Percentiles rank a stretch among this genome's conserved stretches.
These are phyloP conservation scores for Glyptemys insculpta DNA, from an alignment of 2,797 vertebrate species.

Conservation along the genomic window DNA sequence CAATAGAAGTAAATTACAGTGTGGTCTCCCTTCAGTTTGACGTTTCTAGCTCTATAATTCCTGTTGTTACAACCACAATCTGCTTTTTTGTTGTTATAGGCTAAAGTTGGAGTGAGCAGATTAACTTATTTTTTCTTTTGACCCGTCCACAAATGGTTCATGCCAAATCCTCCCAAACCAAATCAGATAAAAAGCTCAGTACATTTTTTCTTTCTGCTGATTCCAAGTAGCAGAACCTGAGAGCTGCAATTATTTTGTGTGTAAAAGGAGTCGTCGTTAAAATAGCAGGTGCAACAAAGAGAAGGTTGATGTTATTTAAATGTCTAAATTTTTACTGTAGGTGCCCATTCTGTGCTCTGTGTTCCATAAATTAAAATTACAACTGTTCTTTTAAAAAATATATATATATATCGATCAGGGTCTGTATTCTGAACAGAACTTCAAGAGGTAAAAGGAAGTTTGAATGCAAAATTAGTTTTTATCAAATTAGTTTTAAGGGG, in stretches of 20 bases:
- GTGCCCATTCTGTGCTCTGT: background rate
- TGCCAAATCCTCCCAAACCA: conserved; percentile 28
- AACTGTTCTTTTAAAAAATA: background rate
- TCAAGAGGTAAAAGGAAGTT: background rate
- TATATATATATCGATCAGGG: background rate
- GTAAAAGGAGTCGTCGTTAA: background rate
- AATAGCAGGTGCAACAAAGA: background rate
- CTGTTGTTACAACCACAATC: background rate
- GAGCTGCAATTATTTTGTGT: background rate
- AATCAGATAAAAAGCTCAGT: conserved; percentile 26
- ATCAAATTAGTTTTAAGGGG: background rate
- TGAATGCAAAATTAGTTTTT: background rate
- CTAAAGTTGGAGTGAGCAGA: background rate
- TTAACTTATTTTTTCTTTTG: conserved; percentile 27
- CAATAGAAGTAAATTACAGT: fast-evolving
- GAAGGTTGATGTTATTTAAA: background rate
- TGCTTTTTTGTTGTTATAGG: conserved; percentile 1
- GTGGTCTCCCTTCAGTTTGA: background rate
- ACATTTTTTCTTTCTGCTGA: fast-evolving
- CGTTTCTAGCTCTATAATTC: background rate
- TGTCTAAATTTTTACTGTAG: background rate
- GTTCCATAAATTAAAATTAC: background rate
- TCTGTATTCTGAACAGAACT: background rate
- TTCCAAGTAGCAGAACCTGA: conserved; percentile 1
- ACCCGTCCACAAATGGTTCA: background rate